These are phyloP conservation scores for Acleris emargana DNA, from an alignment of 2,888 invertebrate species.

Conservation along the genomic window DNA sequence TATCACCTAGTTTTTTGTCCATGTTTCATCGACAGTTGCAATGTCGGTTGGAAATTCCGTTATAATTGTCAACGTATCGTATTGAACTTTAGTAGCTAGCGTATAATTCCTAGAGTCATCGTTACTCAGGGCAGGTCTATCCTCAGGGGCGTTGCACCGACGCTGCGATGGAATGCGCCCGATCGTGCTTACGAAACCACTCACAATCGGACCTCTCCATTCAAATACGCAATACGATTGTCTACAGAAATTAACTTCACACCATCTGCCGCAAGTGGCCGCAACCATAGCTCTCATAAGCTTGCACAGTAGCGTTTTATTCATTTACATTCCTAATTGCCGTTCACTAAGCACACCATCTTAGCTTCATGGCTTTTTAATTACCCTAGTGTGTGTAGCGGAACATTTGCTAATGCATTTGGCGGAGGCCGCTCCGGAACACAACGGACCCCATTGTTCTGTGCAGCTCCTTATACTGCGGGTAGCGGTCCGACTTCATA, in stretches of 20 bases:
- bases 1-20: too few species aligned
- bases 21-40: too few species aligned
- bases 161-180: constrained; percentile 73
- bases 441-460: constrained; percentile 72
- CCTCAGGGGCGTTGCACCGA: constrained; percentile 73
- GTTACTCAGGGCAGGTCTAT: constrained; percentile 66
- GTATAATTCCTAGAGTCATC: constrained; percentile 45
- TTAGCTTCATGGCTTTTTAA: constrained; percentile 75
- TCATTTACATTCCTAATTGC: constrained; percentile 51
- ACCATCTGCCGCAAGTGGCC: constrained; percentile 20
- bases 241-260: constrained; percentile 31
- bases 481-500: constrained; percentile 75
- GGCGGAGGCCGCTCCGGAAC: constrained; percentile 66
- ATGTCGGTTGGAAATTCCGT: background rate
- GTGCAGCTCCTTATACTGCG: constrained; percentile 72
- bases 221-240: constrained; percentile 62
- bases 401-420: constrained; percentile 73
- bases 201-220: constrained; percentile 57
- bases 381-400: constrained; percentile 69
- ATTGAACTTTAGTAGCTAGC: constrained; percentile 3
- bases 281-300: constrained; percentile 17
- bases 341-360: constrained; percentile 50
- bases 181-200: constrained; percentile 80
- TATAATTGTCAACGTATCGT: constrained; percentile 4
- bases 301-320: constrained; percentile 37